Base-by-base conservation (phyloP, 2,888 invertebrate genomes). In the Stictocephala bisonia region DNA sequence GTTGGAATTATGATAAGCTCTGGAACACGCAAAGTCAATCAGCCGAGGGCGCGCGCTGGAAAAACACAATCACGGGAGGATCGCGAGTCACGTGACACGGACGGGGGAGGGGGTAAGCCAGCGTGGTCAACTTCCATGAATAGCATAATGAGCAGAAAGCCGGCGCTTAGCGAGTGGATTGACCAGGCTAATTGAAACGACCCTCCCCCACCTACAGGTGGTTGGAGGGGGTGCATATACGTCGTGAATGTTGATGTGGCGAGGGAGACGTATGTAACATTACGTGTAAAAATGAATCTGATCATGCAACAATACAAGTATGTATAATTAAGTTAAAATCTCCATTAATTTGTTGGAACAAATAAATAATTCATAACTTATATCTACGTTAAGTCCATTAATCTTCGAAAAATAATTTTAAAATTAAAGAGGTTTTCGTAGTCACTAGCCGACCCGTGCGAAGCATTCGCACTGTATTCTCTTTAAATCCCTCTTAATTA, bases 131-230 rank as follows among this genome's bases (percentile, higher is more conserved):
- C 41, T 3, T 15, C 3, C 44, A 64, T 64, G 64, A 41, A 64
- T 64, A 60, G 13, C 41, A 20, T 64, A 44, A 64, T 64, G 24
- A 18, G 13, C 2, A 44, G 13, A 24, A 64, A 64, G 26, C 64
- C 44, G 44, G 44, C 44, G 26, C 15, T 41, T 15, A 64, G 26
- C 11, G 35, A 18, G 11, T 35, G 18, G 64, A 64, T 64, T 64
- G 64, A 41, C 56, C 64, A 20, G 26, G 15, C 20, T 64, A 64
- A 64, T 64, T 64, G 64, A 64, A 64, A 44, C 56, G n/a, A n/a
- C n/a, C n/a, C n/a, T n/a, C n/a, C n/a, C n/a, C 13, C n/a, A 27
- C 56, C 29, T 7, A 27, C 56, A 56, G 29, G 29, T 29, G 56
- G 56, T 56, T 56, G 56, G 29, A 4, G n/a, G 13, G n/a, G n/a